A percentile compares a stretch with the other conserved stretches of the same genome.
phyloP scores from a whole-genome alignment of 2,797 vertebrate species.

The Rhinatrema bivittatum region DNA sequence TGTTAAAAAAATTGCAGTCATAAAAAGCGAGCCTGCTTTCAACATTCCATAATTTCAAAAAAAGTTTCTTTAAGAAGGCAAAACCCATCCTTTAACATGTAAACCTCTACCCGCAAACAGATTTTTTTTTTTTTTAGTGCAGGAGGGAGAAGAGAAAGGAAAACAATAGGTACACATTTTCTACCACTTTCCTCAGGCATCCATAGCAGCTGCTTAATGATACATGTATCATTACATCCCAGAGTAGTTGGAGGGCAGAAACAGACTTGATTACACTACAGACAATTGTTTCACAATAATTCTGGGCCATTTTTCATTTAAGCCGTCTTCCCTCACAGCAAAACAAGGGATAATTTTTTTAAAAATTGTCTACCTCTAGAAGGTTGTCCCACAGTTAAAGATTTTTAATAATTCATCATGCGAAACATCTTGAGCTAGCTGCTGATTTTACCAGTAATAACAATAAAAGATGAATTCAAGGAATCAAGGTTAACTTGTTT shows the following conservation, averaged over 20 bases:
- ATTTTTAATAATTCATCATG: conserved; percentile 76
- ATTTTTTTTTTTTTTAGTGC: conserved; percentile 19
- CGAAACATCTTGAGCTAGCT: conserved; percentile 57
- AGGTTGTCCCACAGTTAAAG: conserved; percentile 63
- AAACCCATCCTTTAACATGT: neutral
- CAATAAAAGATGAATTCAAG: conserved; percentile 48
- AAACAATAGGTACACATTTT: conserved; percentile 73
- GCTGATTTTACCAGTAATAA: conserved; percentile 53
- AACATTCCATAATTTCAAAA: conserved; percentile 19
- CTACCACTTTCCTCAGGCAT: conserved; percentile 65
- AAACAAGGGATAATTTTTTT: conserved; percentile 67
- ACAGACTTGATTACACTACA: conserved; percentile 79
- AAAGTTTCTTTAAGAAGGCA: conserved; percentile 6
- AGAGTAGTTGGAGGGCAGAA: conserved; percentile 75
- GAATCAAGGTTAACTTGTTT: conserved; percentile 40
- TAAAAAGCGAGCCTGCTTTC: conserved; percentile 24
- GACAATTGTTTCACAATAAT: conserved; percentile 80
- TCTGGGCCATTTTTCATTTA: conserved; percentile 72
- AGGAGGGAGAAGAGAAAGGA: conserved; percentile 46
- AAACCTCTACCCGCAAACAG: conserved; percentile 2
- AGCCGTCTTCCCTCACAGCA: conserved; percentile 69
- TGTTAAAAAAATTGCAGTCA: conserved; percentile 27
- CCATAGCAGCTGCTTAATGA: conserved; percentile 77
- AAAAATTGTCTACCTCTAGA: conserved; percentile 49
- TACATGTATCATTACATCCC: conserved; percentile 77